A percentile compares a stretch with the other conserved stretches of the same genome.
Evolutionary conservation across 2,888 invertebrate species (phyloP).

Genomic region (Minunthozetes semirufus): DNA sequence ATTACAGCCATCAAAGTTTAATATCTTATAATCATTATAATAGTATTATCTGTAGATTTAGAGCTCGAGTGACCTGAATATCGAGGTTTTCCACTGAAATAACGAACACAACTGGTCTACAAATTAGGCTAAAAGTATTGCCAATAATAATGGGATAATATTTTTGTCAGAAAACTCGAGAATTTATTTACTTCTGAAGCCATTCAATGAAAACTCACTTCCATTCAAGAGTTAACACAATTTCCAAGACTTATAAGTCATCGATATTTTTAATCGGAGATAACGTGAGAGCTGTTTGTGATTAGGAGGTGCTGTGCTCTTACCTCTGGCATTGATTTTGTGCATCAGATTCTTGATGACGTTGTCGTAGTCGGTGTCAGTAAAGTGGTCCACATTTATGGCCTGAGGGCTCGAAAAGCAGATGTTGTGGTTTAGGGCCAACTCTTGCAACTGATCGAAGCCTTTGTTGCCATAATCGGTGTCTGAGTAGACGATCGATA

Average conservation of each 20-base stretch:
- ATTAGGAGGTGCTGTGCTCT: constrained; percentile 28
- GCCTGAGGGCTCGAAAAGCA: constrained; percentile 54
- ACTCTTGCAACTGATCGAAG: constrained; percentile 50
- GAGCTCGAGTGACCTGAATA: background rate
- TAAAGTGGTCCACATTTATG: constrained; percentile 50
- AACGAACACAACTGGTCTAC: too few species aligned
- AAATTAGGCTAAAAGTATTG: too few species aligned
- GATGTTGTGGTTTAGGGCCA: constrained; percentile 51
- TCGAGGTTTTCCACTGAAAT: background rate
- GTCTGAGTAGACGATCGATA: constrained; percentile 55
- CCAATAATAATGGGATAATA: too few species aligned
- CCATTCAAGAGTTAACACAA: too few species aligned
- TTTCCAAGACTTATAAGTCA: too few species aligned
- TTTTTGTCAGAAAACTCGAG: too few species aligned
- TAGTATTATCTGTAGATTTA: background rate
- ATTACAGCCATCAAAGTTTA: background rate
- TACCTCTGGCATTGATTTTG: constrained; percentile 53
- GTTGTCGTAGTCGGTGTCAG: constrained; percentile 49
- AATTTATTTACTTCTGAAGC: too few species aligned
- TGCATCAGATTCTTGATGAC: constrained; percentile 50
- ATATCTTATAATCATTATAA: background rate
- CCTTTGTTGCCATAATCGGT: constrained; percentile 56
- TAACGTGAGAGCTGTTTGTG: too few species aligned
- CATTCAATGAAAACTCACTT: too few species aligned
- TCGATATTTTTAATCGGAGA: too few species aligned